These are phyloP conservation scores for Odontamblyopus rebecca DNA, from an alignment of 2,797 vertebrate genomes.

Conservation along the genomic window DNA sequence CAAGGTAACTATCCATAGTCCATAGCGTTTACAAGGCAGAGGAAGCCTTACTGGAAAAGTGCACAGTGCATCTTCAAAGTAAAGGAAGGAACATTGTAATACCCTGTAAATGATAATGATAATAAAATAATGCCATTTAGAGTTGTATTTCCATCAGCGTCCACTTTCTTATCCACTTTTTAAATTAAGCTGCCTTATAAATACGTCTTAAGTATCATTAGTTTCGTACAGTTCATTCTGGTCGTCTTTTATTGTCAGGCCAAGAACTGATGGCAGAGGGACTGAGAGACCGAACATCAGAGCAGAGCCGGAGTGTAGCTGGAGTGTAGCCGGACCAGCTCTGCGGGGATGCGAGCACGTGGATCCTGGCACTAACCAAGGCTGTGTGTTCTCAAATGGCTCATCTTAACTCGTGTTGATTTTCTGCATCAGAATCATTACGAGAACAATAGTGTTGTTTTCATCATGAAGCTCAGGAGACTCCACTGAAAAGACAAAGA, in stretches of 20 bases:
- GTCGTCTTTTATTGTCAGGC: too few species aligned
- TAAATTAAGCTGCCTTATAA: neutral
- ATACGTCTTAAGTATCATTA: neutral
- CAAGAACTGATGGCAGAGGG: constrained; percentile 8
- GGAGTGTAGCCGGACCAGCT: neutral
- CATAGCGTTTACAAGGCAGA: too few species aligned
- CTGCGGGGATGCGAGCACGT: neutral
- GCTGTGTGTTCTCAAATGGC: constrained; percentile 13
- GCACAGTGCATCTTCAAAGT: too few species aligned
- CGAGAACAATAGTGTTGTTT: neutral
- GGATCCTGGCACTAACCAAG: neutral
- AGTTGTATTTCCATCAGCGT: too few species aligned
- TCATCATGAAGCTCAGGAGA: neutral
- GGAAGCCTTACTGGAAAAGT: too few species aligned
- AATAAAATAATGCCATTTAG: too few species aligned
- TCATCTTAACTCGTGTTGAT: constrained; percentile 10
- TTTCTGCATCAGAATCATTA: neutral
- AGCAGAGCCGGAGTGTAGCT: neutral
- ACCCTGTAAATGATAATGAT: too few species aligned
- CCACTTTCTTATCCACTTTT: constrained; percentile 5
- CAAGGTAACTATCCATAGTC: too few species aligned
- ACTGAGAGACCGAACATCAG: constrained; percentile 1
- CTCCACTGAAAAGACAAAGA: neutral
- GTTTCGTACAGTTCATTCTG: neutral
- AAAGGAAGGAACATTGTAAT: too few species aligned